These are phyloP conservation scores for Aspidiotus rigidus DNA, from an alignment of 2,888 invertebrate genomes.

Conservation along the genomic window DNA sequence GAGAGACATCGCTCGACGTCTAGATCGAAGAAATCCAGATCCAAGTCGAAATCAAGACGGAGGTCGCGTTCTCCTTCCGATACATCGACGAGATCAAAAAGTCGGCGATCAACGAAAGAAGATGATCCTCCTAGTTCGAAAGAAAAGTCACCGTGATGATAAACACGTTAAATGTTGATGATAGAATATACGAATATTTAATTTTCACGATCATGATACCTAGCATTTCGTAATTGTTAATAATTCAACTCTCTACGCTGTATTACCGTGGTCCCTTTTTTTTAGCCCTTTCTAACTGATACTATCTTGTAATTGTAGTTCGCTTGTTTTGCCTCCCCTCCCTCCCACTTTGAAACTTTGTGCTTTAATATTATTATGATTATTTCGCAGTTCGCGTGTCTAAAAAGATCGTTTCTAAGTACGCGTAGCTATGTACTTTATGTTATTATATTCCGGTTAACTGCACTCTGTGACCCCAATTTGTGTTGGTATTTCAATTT, in stretches of 20 bases:
- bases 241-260: background rate
- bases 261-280: background rate
- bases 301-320: no score
- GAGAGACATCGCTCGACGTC: slow-evolving; percentile 20
- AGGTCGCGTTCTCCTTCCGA: slow-evolving; percentile 41
- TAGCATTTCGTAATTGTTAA: background rate
- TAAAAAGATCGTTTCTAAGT: no score
- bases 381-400: no score
- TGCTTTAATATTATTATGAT: no score
- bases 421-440: no score
- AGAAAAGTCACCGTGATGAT: slow-evolving; percentile 10
- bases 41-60: slow-evolving; percentile 34
- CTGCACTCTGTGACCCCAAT: no score
- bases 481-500: no score
- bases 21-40: slow-evolving; percentile 25
- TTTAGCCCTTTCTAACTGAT: no score
- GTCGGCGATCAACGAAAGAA: slow-evolving; percentile 17
- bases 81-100: slow-evolving; percentile 26
- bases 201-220: background rate
- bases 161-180: background rate
- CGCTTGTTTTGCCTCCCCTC: no score
- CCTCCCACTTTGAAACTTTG: no score
- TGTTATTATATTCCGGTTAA: no score
- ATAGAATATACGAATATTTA: background rate
- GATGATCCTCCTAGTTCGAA: slow-evolving; percentile 6